Evolutionary conservation across 1,140 invertebrate genomes (phyloP), one percentile per base, ranked within the genome.

Genomic region (Hydropsyche tenuis): DNA sequence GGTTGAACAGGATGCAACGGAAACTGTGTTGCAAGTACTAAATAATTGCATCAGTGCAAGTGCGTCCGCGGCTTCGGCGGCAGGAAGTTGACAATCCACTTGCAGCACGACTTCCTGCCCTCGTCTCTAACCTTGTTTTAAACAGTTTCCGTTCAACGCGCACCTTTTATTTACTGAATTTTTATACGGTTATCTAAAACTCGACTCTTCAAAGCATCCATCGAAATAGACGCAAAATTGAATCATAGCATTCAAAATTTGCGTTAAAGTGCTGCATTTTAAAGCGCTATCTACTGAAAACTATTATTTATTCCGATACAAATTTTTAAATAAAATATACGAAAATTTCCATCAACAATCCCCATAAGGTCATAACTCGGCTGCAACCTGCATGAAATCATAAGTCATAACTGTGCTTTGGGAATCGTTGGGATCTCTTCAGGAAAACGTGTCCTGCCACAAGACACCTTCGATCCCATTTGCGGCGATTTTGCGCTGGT

Each of bases 1-100:
- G 30, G 30, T 37, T 37, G 30, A 3, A 9, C 30, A 37, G 45
- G 11, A 16, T 48, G 11, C 23, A 12, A 4, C 56, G 56, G 23
- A 60, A 60, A 25, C 56, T 60, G 23, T 5, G 56, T 2, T 60
- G 56, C 56, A 27, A 60, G 56, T 23, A n/a, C 22, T 60, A 20
- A 60, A 60, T 60, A 60, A 60, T 60, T 60, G 56, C 23, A 60
- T 60, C 56, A 60, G 12, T 60, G 56, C 20, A 4, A 25, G 56
- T 27, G 56, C 16, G 45, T n/a, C 12, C 16, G 45, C 45, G 16
- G 45, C 45, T n/a, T 12, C 16, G 16, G 16, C 45, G 16, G 23
- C 56, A 60, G 56, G 56, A 60, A 60, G 56, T 60, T 60, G 56
- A 60, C 56, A 60, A 60, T 60, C 23, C 7, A 60, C 56, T 20